Conservation (phyloP, 2,113 vertebrate genomes). For the Arothron firmamentum region DNA sequence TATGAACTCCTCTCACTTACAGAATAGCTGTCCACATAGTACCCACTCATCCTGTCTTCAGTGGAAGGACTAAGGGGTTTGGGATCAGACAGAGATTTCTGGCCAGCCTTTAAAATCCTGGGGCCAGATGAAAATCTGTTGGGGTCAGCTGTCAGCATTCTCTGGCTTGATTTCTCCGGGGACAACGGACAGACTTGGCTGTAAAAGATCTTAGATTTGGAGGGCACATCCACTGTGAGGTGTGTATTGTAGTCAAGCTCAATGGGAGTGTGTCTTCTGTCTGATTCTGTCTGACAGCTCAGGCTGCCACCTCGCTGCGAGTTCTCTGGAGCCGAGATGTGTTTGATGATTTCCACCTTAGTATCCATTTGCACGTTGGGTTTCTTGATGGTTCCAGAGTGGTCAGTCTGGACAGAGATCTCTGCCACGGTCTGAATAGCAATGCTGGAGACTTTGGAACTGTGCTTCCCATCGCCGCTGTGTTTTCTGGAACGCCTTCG, state of each 20-base stretch:
- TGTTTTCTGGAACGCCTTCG: conserved; percentile 86
- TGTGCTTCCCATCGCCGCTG: conserved; percentile 79
- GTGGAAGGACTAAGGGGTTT: conserved; percentile 91
- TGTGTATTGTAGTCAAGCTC: conserved; percentile 89
- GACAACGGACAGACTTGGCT: conserved; percentile 89
- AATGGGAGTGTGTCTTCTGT: conserved; percentile 85
- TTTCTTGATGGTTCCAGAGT: conserved; percentile 86
- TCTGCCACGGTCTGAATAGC: conserved; percentile 96
- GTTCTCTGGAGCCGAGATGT: conserved; percentile 94
- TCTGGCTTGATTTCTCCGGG: conserved; percentile 86
- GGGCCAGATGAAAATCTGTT: conserved; percentile 87
- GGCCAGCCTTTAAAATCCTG: conserved; percentile 86
- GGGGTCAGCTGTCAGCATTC: conserved; percentile 86
- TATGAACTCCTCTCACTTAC: conserved; percentile 75
- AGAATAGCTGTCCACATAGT: conserved; percentile 87
- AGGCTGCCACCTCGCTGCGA: conserved; percentile 89
- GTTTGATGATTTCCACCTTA: conserved; percentile 92
- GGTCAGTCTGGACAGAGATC: conserved; percentile 97
- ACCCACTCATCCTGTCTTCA: conserved; percentile 87
- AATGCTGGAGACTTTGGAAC: conserved; percentile 90
- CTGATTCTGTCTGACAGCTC: conserved; percentile 91
- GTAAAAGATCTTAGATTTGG: conserved; percentile 91
- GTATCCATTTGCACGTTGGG: conserved; percentile 85
- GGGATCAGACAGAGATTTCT: conserved; percentile 93
- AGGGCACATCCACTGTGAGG: conserved; percentile 81